Conservation (phyloP, 2,797 vertebrate genomes). For the Threskiornis aethiopicus region DNA sequence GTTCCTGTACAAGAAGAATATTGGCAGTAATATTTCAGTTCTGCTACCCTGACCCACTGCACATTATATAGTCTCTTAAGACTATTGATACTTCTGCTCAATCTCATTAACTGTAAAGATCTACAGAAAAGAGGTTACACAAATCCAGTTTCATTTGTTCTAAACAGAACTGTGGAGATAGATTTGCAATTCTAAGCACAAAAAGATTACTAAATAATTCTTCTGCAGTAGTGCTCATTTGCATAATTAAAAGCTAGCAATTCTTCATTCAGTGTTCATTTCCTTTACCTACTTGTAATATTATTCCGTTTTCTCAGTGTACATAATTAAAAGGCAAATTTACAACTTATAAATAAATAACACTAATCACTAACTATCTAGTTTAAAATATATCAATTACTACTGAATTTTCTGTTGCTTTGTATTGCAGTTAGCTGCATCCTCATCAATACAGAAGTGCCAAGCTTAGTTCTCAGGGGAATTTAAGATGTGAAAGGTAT, state of each 20-base stretch:
- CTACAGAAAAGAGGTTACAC: not conserved
- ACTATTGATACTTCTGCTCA: not conserved
- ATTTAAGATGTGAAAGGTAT: not conserved
- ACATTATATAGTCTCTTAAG: not conserved
- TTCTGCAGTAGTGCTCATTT: slow-evolving; percentile 12
- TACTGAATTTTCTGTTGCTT: not conserved
- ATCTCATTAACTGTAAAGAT: not conserved
- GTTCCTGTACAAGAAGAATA: not conserved
- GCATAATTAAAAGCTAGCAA: slow-evolving; percentile 56
- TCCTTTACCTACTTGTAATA: slow-evolving; percentile 50
- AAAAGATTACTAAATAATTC: slow-evolving; percentile 51
- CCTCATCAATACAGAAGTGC: not conserved
- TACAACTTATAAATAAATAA: slow-evolving; percentile 43
- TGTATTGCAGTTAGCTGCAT: not conserved
- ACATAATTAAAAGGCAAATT: slow-evolving; percentile 55
- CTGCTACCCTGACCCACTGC: not conserved
- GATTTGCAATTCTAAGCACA: slow-evolving; percentile 51
- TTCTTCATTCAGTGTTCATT: slow-evolving; percentile 35
- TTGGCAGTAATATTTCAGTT: not conserved
- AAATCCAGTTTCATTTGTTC: slow-evolving; percentile 18
- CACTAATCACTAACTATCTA: slow-evolving; percentile 1
- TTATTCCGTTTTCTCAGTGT: not conserved
- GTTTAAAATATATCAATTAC: not conserved
- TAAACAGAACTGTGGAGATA: not conserved
- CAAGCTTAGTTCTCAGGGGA: not conserved